These are phyloP conservation scores for Dicentrarchus labrax DNA, from an alignment of 2,113 vertebrate genomes.

Conservation along the genomic window DNA sequence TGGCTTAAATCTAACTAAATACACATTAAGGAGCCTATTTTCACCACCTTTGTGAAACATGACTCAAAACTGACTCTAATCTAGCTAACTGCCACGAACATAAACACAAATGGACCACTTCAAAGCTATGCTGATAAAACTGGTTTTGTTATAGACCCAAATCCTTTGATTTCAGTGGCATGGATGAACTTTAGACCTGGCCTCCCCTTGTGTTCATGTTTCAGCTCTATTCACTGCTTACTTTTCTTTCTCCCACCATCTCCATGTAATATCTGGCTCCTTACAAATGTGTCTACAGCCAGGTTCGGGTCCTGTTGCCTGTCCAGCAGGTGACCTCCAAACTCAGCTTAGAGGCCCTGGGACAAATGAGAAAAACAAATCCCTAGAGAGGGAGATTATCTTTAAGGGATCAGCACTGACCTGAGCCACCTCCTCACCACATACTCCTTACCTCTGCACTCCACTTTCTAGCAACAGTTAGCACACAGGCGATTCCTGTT, in stretches of 20 bases:
- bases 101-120: slow-evolving; percentile 73
- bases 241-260: slow-evolving; percentile 33
- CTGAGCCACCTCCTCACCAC: slow-evolving; percentile 63
- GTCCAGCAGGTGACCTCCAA: slow-evolving; percentile 80
- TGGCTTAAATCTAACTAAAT: slow-evolving; percentile 64
- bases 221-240: slow-evolving; percentile 43
- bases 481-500: slow-evolving; percentile 22
- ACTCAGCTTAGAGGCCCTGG: slow-evolving; percentile 75
- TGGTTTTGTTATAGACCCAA: slow-evolving; percentile 65
- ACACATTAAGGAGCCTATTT: slow-evolving; percentile 58
- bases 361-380: slow-evolving; percentile 85
- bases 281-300: slow-evolving; percentile 41
- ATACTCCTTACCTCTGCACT: slow-evolving; percentile 53
- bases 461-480: slow-evolving; percentile 64
- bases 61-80: slow-evolving; percentile 66
- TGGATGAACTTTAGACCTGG: slow-evolving; percentile 72
- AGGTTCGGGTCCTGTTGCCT: slow-evolving; percentile 48
- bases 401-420: slow-evolving; percentile 80
- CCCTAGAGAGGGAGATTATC: slow-evolving; percentile 84
- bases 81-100: slow-evolving; percentile 59
- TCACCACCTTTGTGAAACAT: slow-evolving; percentile 66
- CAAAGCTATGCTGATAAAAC: slow-evolving; percentile 72
- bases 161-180: slow-evolving; percentile 73
- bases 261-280: slow-evolving; percentile 40
- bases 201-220: slow-evolving; percentile 47